phyloP scores from a whole-genome alignment of 2,113 vertebrate species.

The Malurus alboscapulatus region DNA sequence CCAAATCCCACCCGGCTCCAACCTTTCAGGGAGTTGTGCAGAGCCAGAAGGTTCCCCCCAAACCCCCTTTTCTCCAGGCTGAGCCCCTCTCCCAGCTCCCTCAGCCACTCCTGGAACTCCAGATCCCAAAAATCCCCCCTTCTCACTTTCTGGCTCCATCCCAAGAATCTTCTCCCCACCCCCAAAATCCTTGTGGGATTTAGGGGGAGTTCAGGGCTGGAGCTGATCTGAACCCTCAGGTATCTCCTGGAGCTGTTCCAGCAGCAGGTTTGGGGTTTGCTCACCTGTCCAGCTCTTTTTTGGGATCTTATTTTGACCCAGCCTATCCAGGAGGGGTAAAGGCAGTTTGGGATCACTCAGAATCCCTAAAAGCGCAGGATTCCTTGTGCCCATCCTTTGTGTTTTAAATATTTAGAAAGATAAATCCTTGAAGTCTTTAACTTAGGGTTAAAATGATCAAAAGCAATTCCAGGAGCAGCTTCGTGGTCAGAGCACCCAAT shows the following conservation, averaged over 20 bases:
- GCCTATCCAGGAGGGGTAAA: background rate
- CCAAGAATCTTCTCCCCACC: background rate
- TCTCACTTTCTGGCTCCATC: background rate
- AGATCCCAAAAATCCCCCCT: background rate
- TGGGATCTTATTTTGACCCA: background rate
- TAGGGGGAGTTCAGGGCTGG: background rate
- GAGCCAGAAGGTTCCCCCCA: too few species aligned
- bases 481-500: background rate
- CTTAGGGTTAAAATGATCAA: background rate
- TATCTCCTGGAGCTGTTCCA: background rate
- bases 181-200: background rate
- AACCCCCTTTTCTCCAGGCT: background rate
- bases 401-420: background rate
- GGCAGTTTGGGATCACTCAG: background rate
- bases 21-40: too few species aligned
- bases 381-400: background rate
- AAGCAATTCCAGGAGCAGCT: background rate
- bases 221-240: background rate
- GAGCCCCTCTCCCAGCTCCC: background rate
- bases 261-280: background rate
- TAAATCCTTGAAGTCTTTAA: too few species aligned
- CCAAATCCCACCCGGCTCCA: background rate
- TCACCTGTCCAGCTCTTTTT: background rate
- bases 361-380: background rate
- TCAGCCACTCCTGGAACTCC: background rate